A percentile compares a stretch with the other conserved stretches of the same genome.
phyloP scores from a whole-genome alignment of 2,888 invertebrate genomes.

The Drosophila longiperda region DNA sequence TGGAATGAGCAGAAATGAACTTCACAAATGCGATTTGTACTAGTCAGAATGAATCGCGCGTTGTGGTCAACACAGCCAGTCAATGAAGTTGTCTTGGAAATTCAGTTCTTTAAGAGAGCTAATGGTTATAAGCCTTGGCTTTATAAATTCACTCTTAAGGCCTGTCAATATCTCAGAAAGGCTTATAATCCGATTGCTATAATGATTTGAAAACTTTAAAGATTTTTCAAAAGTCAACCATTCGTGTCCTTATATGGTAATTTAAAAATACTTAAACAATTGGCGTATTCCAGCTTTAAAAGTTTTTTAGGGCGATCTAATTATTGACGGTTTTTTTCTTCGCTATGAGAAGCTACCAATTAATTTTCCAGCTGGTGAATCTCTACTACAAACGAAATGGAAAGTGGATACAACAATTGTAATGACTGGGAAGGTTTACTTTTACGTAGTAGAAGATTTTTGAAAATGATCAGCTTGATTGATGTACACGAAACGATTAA shows the following conservation, averaged over 20 bases:
- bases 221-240: not conserved
- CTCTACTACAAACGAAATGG: not conserved
- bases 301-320: not conserved
- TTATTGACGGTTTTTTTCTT: not conserved
- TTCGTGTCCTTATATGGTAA: slow-evolving; percentile 7
- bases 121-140: slow-evolving; percentile 9
- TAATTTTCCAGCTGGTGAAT: not conserved
- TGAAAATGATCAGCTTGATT: not conserved
- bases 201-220: not conserved
- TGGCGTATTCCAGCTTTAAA: not conserved
- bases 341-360: not conserved
- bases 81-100: too few relatives aligned
- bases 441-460: not conserved
- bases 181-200: not conserved
- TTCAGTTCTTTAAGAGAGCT: not conserved
- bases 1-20: not conserved
- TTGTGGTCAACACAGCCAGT: not conserved
- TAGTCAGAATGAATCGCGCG: not conserved
- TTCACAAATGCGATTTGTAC: not conserved
- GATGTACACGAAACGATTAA: not conserved
- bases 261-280: not conserved
- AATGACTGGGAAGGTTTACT: not conserved
- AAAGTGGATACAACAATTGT: not conserved
- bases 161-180: not conserved
- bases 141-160: not conserved